Evolutionary conservation across 2,113 vertebrate species (phyloP).

Genomic region (Chlorocebus sabaeus): DNA sequence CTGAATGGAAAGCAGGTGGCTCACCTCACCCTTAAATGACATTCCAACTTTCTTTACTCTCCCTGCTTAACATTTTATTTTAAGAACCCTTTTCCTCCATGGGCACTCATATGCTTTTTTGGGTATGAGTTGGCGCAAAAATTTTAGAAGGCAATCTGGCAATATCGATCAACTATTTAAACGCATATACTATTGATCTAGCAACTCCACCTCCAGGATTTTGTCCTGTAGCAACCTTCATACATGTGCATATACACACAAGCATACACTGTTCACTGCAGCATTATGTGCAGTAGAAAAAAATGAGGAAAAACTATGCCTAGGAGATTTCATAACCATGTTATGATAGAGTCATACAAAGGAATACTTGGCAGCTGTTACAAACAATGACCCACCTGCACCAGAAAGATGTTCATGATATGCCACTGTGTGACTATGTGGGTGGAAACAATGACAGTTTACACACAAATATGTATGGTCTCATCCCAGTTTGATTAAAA

Average conservation of each 20-base stretch:
- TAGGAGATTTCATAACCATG: neutral
- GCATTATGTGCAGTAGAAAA: neutral
- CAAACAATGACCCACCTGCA: neutral
- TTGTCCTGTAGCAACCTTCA: neutral
- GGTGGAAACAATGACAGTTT: neutral
- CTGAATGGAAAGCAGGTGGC: no score
- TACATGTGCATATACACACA: neutral
- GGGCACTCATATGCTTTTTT: neutral
- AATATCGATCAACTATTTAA: neutral
- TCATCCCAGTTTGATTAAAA: constrained; percentile 8
- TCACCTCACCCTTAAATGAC: neutral
- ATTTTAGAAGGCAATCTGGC: neutral
- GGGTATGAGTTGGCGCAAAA: neutral
- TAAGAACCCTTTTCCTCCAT: neutral
- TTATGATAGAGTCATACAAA: neutral
- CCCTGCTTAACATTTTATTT: neutral
- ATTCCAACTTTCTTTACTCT: neutral
- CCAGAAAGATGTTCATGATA: neutral
- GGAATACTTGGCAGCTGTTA: neutral
- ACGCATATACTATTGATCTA: neutral
- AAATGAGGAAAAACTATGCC: neutral
- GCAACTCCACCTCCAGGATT: neutral
- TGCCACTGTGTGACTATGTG: neutral
- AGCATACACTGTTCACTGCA: neutral
- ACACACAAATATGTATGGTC: neutral